Conservation (phyloP, 2,888 invertebrate species). For the Heteromurus nitidus region DNA sequence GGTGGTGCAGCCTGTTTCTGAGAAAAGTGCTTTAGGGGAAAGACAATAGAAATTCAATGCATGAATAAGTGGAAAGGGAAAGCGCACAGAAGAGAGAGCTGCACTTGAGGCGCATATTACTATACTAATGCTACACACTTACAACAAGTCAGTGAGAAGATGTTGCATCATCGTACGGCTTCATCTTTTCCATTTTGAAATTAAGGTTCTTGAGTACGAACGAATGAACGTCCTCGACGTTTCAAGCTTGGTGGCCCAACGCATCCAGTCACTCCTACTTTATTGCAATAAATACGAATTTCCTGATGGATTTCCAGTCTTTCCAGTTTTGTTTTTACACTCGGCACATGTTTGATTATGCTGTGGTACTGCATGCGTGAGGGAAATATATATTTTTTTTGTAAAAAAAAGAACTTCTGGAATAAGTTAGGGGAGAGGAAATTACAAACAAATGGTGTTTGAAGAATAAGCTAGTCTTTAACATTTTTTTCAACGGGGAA, state of each 20-base stretch:
- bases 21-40: slow-evolving; percentile 29
- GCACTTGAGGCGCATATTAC: too few species aligned
- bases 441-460: slow-evolving; percentile 55
- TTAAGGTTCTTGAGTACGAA: slow-evolving; percentile 42
- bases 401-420: too few species aligned
- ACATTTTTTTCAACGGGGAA: slow-evolving; percentile 24
- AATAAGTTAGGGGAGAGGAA: slow-evolving; percentile 21
- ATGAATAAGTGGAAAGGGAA: slow-evolving; percentile 11
- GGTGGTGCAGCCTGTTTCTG: too few species aligned
- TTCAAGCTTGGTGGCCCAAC: not conserved
- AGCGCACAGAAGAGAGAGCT: slow-evolving; percentile 24
- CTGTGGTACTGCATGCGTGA: too few species aligned
- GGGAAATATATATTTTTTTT: too few species aligned
- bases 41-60: slow-evolving; percentile 34
- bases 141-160: not conserved
- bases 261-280: not conserved
- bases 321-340: too few species aligned
- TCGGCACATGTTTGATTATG: too few species aligned
- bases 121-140: not conserved
- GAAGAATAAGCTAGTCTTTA: slow-evolving; percentile 34
- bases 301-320: slow-evolving; percentile 57
- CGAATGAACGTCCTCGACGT: slow-evolving; percentile 43
- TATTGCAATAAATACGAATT: slow-evolving; percentile 51
- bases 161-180: not conserved
- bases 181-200: slow-evolving; percentile 31